Base-by-base conservation (phyloP, 2,113 vertebrate genomes). In the Bambusicola thoracicus region DNA sequence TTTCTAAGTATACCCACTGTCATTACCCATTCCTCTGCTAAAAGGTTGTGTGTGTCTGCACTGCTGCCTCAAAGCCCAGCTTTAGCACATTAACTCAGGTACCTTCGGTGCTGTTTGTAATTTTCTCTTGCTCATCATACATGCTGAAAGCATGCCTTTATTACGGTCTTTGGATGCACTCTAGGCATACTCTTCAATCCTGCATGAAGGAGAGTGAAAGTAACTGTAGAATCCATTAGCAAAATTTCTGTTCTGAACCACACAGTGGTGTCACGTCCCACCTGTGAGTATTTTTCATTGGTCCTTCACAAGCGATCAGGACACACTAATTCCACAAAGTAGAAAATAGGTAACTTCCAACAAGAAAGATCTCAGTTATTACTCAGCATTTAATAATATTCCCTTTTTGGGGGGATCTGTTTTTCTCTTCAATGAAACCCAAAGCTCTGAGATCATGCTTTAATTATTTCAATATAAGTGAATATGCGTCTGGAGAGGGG, bases 51-150 rank as follows among this genome's bases (percentile, higher is more conserved):
- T 46, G 29, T 62, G 30, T 17, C 61, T 53, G 21, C 8, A 12
- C 7, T 0, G 0, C 43, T 86, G 15, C 61, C 74, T 86, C 4
- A 0, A 68, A 63, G 22, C 70, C 34, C 25, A 32, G 0, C 14
- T 32, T 74, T 0, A 58, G 59, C 58, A 32, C 14, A 4, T 21
- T 77, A 2, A 25, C 44, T 48, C 22, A 53, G 40, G 36, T 66
- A 41, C 13, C 20, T 58, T 73, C 22, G 48, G 0, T 65, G 15
- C 16, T 46, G 10, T 43, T 61, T 43, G 22, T 30, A 21, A 21
- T 77, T 19, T 38, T 8, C 43, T 44, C 5, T 59, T 74, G 18
- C 38, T 65, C 15, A 24, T 43, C 18, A 17, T 32, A 13, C 8
- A 2, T 67, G 19, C 36, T 65, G 79, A 22, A 13, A 17, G 27